These are phyloP conservation scores for Nasonia vitripennis DNA, from an alignment of 1,140 invertebrate genomes.

Conservation along the genomic window DNA sequence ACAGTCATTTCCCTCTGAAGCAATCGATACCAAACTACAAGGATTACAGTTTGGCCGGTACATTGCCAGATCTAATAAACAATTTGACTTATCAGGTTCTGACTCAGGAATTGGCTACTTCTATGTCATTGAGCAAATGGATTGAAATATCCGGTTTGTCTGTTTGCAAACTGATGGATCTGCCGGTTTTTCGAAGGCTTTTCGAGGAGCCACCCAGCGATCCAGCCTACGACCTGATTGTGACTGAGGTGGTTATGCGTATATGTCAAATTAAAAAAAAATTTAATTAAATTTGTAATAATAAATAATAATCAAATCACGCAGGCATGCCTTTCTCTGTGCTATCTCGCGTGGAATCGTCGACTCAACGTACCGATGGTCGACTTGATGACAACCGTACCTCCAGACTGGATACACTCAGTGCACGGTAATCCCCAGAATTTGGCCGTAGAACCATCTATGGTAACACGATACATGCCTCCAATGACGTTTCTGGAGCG, in stretches of 20 bases:
- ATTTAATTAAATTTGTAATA: no score
- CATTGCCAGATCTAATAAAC: constrained; percentile 55
- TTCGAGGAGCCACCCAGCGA: constrained; percentile 26
- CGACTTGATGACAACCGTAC: constrained; percentile 72
- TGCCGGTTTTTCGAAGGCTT: constrained; percentile 35
- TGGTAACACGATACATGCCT: constrained; percentile 67
- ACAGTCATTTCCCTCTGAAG: constrained; percentile 73
- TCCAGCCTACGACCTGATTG: constrained; percentile 47
- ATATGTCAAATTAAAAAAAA: no score
- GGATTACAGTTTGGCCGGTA: constrained; percentile 63
- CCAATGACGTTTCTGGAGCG: constrained; percentile 80
- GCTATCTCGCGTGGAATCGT: constrained; percentile 76
- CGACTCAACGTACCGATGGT: constrained; percentile 78
- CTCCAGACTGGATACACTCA: constrained; percentile 77
- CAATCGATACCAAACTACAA: constrained; percentile 62
- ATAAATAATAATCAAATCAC: background rate
- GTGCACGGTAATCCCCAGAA: constrained; percentile 77
- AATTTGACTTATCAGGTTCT: constrained; percentile 55
- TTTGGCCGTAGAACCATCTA: constrained; percentile 74
- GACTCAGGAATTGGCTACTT: background rate
- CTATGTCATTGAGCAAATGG: background rate
- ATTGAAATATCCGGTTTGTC: background rate
- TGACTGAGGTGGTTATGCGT: constrained; percentile 26
- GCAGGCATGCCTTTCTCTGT: constrained; percentile 50
- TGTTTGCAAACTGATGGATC: constrained; percentile 7